These are phyloP conservation scores for Pavo muticus DNA, from an alignment of 2,113 vertebrate genomes.

Conservation along the genomic window DNA sequence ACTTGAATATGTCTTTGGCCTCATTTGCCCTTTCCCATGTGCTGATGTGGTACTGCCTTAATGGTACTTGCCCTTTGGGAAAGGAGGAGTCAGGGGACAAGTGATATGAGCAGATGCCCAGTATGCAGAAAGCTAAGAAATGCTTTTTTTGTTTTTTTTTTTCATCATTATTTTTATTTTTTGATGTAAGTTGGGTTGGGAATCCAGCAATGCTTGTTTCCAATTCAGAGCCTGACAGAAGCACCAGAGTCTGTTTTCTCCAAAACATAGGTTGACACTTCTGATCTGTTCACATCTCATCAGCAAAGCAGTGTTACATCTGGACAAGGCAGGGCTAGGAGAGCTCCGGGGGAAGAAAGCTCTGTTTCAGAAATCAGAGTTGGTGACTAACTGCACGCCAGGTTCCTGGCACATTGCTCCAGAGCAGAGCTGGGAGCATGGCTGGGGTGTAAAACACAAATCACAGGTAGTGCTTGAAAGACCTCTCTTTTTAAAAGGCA, in stretches of 20 bases:
- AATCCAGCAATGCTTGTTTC: neutral
- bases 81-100: neutral
- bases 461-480: neutral
- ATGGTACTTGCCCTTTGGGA: neutral
- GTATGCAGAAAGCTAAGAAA: neutral
- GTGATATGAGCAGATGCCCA: neutral
- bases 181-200: neutral
- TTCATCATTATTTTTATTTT: neutral
- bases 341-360: neutral
- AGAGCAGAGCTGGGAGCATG: neutral
- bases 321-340: neutral
- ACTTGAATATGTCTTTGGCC: neutral
- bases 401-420: neutral
- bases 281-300: conserved; percentile 12
- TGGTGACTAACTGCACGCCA: neutral
- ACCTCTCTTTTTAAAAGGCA: neutral
- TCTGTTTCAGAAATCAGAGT: neutral
- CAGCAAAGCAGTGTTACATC: neutral
- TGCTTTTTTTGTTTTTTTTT: neutral
- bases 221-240: neutral
- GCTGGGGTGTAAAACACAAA: neutral
- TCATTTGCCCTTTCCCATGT: neutral
- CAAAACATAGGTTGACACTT: conserved; percentile 23
- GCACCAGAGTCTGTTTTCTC: neutral
- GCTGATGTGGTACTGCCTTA: neutral